These are phyloP conservation scores for Drosophila parvula DNA, from an alignment of 1,140 invertebrate genomes.

Conservation along the genomic window DNA sequence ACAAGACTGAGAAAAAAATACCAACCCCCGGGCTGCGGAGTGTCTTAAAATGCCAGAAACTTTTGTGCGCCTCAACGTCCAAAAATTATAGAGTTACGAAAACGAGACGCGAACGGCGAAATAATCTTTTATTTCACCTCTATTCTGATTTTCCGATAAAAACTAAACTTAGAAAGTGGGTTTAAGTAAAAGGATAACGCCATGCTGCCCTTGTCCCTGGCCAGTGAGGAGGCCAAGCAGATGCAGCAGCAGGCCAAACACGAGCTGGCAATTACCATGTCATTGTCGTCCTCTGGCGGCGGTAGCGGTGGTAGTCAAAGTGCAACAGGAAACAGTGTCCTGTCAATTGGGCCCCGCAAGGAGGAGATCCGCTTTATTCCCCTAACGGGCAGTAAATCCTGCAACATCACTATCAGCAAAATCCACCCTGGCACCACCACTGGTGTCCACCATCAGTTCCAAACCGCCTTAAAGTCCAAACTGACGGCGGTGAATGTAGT, in stretches of 20 bases:
- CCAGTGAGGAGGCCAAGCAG: slow-evolving; percentile 43
- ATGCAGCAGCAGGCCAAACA: slow-evolving; percentile 33
- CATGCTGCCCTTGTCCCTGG: slow-evolving; percentile 54
- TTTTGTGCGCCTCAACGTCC: slow-evolving; percentile 72
- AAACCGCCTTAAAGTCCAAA: slow-evolving; percentile 50
- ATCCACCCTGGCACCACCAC: slow-evolving; percentile 9
- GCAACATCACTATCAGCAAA: slow-evolving; percentile 56
- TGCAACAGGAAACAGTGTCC: background rate
- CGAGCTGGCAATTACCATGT: slow-evolving; percentile 27
- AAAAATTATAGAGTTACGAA: slow-evolving; percentile 62
- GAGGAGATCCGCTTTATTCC: slow-evolving; percentile 64
- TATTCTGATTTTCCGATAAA: slow-evolving; percentile 3
- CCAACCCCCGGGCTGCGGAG: slow-evolving; percentile 32
- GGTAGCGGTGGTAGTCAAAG: slow-evolving; percentile 4
- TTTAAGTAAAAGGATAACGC: background rate
- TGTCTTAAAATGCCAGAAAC: slow-evolving; percentile 71
- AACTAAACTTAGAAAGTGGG: slow-evolving; percentile 10
- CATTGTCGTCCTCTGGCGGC: slow-evolving; percentile 13
- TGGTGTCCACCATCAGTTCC: slow-evolving; percentile 26
- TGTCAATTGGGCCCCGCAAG: slow-evolving; percentile 17
- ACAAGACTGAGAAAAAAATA: slow-evolving; percentile 63
- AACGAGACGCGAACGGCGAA: slow-evolving; percentile 44
- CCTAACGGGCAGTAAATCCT: slow-evolving; percentile 51
- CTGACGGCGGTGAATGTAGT: slow-evolving; percentile 40
- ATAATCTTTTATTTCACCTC: background rate